These are phyloP conservation scores for Heliothis subflexa DNA, from an alignment of 1,140 invertebrate genomes.

Conservation along the genomic window DNA sequence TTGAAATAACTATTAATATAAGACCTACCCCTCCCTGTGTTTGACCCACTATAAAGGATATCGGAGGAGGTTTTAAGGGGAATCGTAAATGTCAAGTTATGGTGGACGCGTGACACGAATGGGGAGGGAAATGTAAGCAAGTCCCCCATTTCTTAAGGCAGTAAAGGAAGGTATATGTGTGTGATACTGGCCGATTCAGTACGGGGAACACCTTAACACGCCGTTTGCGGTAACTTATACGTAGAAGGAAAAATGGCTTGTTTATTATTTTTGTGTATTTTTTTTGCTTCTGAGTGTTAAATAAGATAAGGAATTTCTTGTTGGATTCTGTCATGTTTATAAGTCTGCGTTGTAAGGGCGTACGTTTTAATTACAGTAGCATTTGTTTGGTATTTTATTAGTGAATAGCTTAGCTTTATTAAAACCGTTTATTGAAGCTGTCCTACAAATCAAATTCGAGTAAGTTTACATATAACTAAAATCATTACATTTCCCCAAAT, in stretches of 20 bases:
- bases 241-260: constrained; percentile 64
- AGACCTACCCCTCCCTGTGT: constrained; percentile 50
- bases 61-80: constrained; percentile 5
- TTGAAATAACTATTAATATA: constrained; percentile 61
- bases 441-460: too few relatives aligned
- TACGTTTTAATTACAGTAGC: neutral
- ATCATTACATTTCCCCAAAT: too few relatives aligned
- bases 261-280: constrained; percentile 50
- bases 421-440: too few relatives aligned
- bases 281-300: constrained; percentile 50
- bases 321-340: neutral
- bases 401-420: neutral
- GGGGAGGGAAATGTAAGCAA: constrained; percentile 74
- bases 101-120: constrained; percentile 68
- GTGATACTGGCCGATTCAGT: constrained; percentile 76
- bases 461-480: too few relatives aligned
- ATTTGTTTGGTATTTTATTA: neutral
- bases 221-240: constrained; percentile 77
- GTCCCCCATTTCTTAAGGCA: constrained; percentile 79
- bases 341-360: neutral
- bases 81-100: constrained; percentile 59
- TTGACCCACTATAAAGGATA: neutral
- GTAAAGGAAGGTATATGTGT: constrained; percentile 73
- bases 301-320: constrained; percentile 26
- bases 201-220: constrained; percentile 78